Evolutionary conservation across 2,797 vertebrate species (phyloP).

Genomic region (Microctenopoma stevenorrisi): DNA sequence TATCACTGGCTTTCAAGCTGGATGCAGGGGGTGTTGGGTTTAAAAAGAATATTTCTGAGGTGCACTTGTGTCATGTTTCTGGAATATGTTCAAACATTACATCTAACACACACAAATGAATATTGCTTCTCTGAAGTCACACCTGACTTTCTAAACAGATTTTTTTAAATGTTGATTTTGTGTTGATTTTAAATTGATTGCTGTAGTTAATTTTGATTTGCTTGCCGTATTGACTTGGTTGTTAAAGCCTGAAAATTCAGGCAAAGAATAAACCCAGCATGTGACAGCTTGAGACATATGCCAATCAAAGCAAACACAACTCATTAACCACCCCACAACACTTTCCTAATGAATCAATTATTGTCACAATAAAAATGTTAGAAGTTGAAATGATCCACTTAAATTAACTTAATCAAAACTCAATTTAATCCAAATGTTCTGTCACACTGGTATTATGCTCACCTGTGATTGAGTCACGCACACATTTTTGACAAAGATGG

Average conservation of each 20-base stretch:
- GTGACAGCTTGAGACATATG: not conserved
- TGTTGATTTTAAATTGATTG: slow-evolving; percentile 9
- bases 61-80: not conserved
- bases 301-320: slow-evolving; percentile 2
- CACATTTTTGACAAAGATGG: slow-evolving; percentile 3
- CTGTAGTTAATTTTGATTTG: slow-evolving; percentile 19
- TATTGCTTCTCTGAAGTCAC: slow-evolving; percentile 11
- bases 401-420: not conserved
- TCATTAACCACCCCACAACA: not conserved
- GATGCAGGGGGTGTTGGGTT: not conserved
- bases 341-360: not conserved
- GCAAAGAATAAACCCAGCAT: not conserved
- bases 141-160: slow-evolving; percentile 28
- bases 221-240: slow-evolving; percentile 14
- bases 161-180: slow-evolving; percentile 3
- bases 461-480: not conserved
- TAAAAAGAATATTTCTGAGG: not conserved
- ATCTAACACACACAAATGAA: slow-evolving; percentile 2
- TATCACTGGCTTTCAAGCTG: not conserved
- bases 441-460: not conserved
- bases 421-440: slow-evolving; percentile 9
- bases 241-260: not conserved
- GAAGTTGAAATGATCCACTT: not conserved
- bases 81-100: slow-evolving; percentile 20
- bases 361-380: not conserved